Conservation (phyloP, 1,140 invertebrate genomes). For the Eriosoma lanigerum region DNA sequence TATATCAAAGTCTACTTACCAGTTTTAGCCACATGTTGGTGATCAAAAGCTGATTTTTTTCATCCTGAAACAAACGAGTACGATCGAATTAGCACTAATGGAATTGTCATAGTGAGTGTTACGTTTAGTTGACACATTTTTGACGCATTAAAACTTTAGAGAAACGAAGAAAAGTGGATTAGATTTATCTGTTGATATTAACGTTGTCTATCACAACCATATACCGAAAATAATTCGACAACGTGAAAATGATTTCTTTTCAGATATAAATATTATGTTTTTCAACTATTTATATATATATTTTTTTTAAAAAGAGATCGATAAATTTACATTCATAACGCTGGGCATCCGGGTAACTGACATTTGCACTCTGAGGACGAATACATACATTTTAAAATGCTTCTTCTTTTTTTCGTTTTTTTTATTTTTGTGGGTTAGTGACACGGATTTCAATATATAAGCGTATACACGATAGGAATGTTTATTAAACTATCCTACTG, state of each 20-base stretch:
- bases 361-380: conserved; percentile 32
- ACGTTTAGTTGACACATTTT: not conserved
- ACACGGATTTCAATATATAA: not conserved
- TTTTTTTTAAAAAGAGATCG: not conserved
- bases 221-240: conserved; percentile 9
- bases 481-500: conserved; percentile 30
- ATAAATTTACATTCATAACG: conserved; percentile 38
- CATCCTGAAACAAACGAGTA: conserved; percentile 66
- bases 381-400: conserved; percentile 46
- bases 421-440: conserved; percentile 2
- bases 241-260: not conserved
- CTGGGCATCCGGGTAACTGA: conserved; percentile 20
- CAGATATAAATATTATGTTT: conserved; percentile 35
- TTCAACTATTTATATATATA: not conserved
- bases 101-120: not conserved
- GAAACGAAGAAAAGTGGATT: not conserved
- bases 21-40: conserved; percentile 91
- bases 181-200: not conserved
- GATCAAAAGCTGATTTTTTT: conserved; percentile 90
- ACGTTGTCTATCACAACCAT: not conserved
- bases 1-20: conserved; percentile 62
- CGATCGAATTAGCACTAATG: not conserved
- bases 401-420: no score
- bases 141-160: not conserved
- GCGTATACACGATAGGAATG: conserved; percentile 22